Evolutionary conservation across 2,797 vertebrate species (phyloP).

Genomic region (Gobio occitaniae): DNA sequence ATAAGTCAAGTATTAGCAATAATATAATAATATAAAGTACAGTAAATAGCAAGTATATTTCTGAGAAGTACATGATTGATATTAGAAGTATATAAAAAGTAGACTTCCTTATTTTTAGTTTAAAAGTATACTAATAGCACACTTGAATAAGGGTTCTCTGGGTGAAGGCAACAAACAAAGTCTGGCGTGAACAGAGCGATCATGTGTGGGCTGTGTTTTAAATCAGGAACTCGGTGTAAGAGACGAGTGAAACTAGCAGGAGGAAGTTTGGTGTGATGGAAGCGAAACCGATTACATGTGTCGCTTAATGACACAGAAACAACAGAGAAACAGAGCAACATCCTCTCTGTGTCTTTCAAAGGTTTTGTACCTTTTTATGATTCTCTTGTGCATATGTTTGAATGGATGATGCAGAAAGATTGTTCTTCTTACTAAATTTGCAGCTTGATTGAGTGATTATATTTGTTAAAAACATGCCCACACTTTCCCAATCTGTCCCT

Average conservation of each 20-base stretch:
- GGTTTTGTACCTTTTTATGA: neutral
- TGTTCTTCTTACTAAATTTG: neutral
- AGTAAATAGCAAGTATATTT: too few relatives aligned
- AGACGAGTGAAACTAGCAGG: constrained; percentile 22
- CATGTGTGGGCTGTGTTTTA: neutral
- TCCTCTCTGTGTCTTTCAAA: neutral
- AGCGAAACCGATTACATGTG: constrained; percentile 26
- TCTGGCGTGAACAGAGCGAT: too few relatives aligned
- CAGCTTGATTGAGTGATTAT: neutral
- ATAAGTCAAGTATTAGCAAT: too few relatives aligned
- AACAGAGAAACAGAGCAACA: neutral
- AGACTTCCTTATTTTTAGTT: too few relatives aligned
- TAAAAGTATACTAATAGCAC: too few relatives aligned
- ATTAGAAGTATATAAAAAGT: too few relatives aligned
- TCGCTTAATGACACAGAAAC: neutral
- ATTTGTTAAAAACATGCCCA: neutral
- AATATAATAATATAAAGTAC: too few relatives aligned
- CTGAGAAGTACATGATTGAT: too few relatives aligned
- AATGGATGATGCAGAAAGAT: neutral
- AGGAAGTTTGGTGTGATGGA: constrained; percentile 45
- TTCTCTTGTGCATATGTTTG: neutral
- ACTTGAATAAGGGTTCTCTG: neutral
- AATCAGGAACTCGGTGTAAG: neutral
- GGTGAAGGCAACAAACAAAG: neutral
- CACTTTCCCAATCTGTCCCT: neutral